These are phyloP conservation scores for Holothuria leucospilota DNA, from an alignment of 53 echinoderm and acorn worm species.

Conservation along the genomic window DNA sequence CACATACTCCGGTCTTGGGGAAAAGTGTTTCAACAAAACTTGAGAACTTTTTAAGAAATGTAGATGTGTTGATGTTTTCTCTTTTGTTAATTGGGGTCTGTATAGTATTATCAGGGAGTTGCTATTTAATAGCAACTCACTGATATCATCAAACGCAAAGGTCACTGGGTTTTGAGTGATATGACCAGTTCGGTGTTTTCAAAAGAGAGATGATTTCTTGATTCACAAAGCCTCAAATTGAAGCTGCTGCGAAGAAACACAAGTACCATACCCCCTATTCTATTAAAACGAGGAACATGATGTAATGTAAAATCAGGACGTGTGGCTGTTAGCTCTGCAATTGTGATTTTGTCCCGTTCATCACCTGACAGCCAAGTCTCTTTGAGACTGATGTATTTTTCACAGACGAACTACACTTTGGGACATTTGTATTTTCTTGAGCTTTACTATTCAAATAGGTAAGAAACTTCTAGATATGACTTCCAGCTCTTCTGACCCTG, in stretches of 20 bases:
- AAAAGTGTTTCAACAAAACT: constrained; percentile 27
- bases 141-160: constrained; percentile 11
- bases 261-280: constrained; percentile 5
- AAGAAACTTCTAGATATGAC: too few species aligned
- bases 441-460: too few species aligned
- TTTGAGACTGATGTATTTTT: too few species aligned
- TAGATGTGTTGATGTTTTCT: not conserved
- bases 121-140: too few species aligned
- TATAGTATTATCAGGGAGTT: not conserved
- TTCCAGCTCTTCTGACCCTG: too few species aligned
- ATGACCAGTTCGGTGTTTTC: constrained; percentile 24
- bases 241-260: constrained; percentile 38
- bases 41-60: constrained; percentile 51
- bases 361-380: constrained; percentile 60
- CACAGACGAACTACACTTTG: too few species aligned
- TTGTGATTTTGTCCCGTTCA: constrained; percentile 41
- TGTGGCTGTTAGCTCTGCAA: constrained; percentile 46
- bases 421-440: too few species aligned
- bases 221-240: not conserved
- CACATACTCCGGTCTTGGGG: constrained; percentile 13
- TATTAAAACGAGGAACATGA: constrained; percentile 12
- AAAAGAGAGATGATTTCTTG: not conserved
- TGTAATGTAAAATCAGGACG: constrained; percentile 9
- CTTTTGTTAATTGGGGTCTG: too few species aligned
- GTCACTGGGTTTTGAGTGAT: not conserved